These are phyloP conservation scores for Laticauda colubrina DNA, from an alignment of 2,113 vertebrate species.

Conservation along the genomic window DNA sequence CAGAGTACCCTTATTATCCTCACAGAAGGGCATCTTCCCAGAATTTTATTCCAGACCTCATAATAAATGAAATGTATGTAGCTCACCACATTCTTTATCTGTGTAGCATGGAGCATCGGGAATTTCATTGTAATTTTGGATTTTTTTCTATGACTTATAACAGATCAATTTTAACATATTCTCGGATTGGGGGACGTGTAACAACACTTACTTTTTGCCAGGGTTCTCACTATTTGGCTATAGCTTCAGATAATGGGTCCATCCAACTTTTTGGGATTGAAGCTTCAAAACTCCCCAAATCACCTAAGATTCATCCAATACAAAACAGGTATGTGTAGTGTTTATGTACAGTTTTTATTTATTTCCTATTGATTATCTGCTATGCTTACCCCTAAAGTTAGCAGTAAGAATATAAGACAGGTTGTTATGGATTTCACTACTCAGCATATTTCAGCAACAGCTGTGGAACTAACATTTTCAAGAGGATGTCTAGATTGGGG, in stretches of 20 bases:
- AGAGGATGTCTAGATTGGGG: not conserved
- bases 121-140: conserved; percentile 16
- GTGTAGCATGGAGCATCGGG: not conserved
- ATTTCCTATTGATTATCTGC: not conserved
- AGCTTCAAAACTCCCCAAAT: conserved; percentile 91
- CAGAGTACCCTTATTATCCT: not conserved
- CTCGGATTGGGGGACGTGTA: conserved; percentile 87
- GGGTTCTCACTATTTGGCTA: conserved; percentile 91
- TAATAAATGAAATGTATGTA: not conserved
- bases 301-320: conserved; percentile 92
- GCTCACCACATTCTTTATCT: not conserved
- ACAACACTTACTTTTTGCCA: conserved; percentile 96
- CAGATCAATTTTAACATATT: conserved; percentile 93
- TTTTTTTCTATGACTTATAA: not conserved
- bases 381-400: not conserved
- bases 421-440: not conserved
- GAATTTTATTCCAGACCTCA: not conserved
- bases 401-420: not conserved
- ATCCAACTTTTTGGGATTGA: conserved; percentile 93
- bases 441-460: not conserved
- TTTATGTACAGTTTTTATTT: not conserved
- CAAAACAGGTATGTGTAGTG: conserved; percentile 84
- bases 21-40: not conserved
- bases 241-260: conserved; percentile 91
- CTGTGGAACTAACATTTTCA: not conserved